Conservation (phyloP, 2,797 vertebrate species). For the Enteromius treurensis region DNA sequence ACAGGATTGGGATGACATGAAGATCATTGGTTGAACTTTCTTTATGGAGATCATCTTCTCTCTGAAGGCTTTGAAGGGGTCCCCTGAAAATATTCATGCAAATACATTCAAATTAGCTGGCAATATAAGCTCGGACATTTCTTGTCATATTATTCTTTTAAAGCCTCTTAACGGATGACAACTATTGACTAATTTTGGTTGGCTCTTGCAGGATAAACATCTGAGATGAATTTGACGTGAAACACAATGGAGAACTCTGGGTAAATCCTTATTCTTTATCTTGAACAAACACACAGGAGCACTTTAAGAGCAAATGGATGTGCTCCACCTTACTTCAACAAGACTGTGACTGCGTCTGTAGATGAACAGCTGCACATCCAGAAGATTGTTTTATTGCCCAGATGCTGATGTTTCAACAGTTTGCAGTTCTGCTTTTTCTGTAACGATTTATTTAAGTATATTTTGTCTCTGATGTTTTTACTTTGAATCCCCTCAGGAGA, state of each 20-base stretch:
- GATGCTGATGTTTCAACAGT: background rate
- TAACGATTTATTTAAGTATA: background rate
- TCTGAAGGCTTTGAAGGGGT: background rate
- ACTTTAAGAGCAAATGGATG: background rate
- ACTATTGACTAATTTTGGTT: background rate
- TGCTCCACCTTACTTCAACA: background rate
- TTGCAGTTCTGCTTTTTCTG: background rate
- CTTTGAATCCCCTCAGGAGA: background rate
- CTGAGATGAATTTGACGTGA: background rate
- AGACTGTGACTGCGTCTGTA: background rate
- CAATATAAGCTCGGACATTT: background rate
- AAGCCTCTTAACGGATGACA: background rate
- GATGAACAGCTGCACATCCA: conserved; percentile 6
- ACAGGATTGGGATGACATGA: no score
- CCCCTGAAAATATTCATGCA: background rate
- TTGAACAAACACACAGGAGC: background rate
- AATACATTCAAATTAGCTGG: background rate
- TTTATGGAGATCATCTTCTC: background rate
- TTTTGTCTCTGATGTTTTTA: background rate
- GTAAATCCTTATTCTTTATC: background rate
- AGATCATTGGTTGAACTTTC: background rate
- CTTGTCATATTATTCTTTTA: background rate
- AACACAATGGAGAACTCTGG: background rate
- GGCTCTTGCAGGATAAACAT: background rate
- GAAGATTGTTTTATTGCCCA: background rate